Evolutionary conservation across 2,888 invertebrate species (phyloP).

Genomic region (Ditylenchus weischeri): DNA sequence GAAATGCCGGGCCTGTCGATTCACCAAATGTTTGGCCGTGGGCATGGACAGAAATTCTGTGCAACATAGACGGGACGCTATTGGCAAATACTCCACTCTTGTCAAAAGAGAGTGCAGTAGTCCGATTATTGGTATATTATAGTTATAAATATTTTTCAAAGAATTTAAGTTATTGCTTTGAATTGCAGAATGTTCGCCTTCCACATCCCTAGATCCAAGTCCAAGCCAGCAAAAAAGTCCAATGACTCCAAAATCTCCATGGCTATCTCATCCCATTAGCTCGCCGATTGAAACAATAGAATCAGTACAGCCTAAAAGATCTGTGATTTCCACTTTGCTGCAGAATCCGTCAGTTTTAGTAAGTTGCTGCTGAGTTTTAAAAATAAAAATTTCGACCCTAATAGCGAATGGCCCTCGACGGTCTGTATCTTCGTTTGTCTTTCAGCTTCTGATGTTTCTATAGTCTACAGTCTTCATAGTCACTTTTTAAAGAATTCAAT

Average conservation of each 20-base stretch:
- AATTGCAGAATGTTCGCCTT: neutral
- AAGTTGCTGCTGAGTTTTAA: no score
- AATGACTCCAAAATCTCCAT: neutral
- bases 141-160: neutral
- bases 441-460: no score
- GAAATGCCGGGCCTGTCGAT: constrained; percentile 54
- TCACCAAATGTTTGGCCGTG: constrained; percentile 43
- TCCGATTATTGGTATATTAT: neutral
- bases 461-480: no score
- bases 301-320: no score
- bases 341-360: no score
- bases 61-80: constrained; percentile 53
- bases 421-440: no score
- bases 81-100: constrained; percentile 49
- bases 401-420: no score
- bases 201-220: neutral
- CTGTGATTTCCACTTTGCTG: no score
- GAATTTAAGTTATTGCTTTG: neutral
- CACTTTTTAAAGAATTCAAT: no score
- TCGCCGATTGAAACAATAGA: no score
- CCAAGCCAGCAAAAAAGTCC: neutral
- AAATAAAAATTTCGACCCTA: no score
- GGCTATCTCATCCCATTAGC: no score
- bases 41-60: constrained; percentile 53
- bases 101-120: constrained; percentile 36